Evolutionary conservation across 1,140 invertebrate species (phyloP).

Genomic region (Tyrophagus putrescentiae): DNA sequence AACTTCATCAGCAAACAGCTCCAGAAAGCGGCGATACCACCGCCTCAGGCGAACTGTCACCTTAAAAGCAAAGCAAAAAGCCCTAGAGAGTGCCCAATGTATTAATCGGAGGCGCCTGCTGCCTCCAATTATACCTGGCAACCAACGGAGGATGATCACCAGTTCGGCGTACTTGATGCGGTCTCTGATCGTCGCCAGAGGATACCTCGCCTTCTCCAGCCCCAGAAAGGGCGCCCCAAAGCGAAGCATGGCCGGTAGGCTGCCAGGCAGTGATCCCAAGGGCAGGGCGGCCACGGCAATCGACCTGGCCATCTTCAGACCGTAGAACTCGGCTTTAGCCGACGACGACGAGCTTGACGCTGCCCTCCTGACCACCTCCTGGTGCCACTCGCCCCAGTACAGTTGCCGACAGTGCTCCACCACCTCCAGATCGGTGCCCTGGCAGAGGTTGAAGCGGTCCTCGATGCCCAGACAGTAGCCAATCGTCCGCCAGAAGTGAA

Average conservation of each 20-base stretch:
- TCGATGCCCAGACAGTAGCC: slow-evolving; percentile 65
- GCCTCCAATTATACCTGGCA: too few species aligned
- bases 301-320: background rate
- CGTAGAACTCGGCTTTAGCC: background rate
- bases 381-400: background rate
- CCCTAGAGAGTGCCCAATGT: too few species aligned
- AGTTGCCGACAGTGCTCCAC: slow-evolving; percentile 20
- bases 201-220: background rate
- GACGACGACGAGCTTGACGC: too few species aligned
- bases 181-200: background rate
- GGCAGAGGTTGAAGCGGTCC: slow-evolving; percentile 50
- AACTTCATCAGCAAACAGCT: too few species aligned
- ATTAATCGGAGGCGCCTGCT: too few species aligned
- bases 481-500: slow-evolving; percentile 67
- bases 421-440: slow-evolving; percentile 35
- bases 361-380: background rate
- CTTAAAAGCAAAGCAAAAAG: too few species aligned
- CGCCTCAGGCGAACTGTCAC: too few species aligned
- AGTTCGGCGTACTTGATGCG: background rate
- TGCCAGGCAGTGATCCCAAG: too few species aligned
- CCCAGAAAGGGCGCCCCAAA: background rate
- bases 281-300: background rate
- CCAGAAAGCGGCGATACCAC: too few species aligned
- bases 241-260: background rate
- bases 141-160: too few species aligned